Conservation (phyloP, 2,113 vertebrate genomes). For the Scopus umbretta region DNA sequence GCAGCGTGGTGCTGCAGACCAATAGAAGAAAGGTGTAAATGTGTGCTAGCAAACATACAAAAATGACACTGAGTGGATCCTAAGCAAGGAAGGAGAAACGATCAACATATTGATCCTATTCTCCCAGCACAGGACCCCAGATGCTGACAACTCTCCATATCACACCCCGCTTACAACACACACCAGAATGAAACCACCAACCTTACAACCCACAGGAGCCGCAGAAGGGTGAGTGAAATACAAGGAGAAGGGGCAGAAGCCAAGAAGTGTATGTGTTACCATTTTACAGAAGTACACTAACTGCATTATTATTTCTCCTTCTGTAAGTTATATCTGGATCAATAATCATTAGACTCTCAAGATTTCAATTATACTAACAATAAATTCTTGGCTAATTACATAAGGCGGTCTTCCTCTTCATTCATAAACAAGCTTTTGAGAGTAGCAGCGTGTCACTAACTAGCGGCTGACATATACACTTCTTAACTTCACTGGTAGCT, state of each 20-base stretch:
- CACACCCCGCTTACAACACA: not conserved
- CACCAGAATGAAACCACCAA: not conserved
- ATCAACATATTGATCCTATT: not conserved
- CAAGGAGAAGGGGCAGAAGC: not conserved
- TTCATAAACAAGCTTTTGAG: not conserved
- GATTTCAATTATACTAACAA: not conserved
- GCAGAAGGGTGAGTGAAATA: not conserved
- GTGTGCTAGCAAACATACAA: not conserved
- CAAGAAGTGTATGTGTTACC: not conserved
- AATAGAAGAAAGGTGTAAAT: not conserved
- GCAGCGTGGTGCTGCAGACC: not conserved
- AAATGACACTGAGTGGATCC: not conserved
- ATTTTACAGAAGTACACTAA: not conserved
- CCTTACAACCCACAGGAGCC: not conserved
- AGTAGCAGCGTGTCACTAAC: not conserved
- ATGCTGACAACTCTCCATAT: not conserved
- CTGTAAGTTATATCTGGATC: not conserved
- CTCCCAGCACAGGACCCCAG: not conserved
- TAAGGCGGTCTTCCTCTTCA: not conserved
- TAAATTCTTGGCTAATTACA: not conserved
- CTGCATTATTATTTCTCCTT: not conserved
- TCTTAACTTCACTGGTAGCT: not conserved
- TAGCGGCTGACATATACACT: not conserved
- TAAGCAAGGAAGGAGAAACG: not conserved
- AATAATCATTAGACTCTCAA: not conserved